Conservation (phyloP, 1,140 invertebrate species). For the Hycleus phaleratus region DNA sequence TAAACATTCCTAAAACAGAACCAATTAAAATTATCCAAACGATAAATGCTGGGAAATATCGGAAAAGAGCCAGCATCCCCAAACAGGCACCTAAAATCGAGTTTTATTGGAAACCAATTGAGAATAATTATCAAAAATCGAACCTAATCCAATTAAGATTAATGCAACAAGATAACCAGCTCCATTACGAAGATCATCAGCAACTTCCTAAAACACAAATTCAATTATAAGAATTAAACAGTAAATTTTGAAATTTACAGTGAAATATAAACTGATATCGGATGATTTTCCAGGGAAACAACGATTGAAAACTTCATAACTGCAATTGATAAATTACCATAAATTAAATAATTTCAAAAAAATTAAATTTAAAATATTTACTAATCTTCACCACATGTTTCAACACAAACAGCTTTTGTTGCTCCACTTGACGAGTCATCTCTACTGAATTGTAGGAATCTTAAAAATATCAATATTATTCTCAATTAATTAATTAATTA, state of each 20-base stretch:
- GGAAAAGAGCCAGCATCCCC: constrained; percentile 51
- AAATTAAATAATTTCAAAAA: neutral
- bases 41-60: constrained; percentile 52
- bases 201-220: neutral
- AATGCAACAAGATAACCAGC: neutral
- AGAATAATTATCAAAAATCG: too few species aligned
- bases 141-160: neutral
- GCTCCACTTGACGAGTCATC: neutral
- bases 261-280: neutral
- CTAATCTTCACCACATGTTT: neutral
- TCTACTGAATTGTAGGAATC: neutral
- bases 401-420: neutral
- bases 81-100: constrained; percentile 48
- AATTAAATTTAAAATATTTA: neutral
- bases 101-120: neutral
- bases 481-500: neutral
- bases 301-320: neutral
- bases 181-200: neutral
- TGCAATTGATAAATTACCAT: neutral
- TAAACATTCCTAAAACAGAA: constrained; percentile 49
- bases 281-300: neutral
- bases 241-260: neutral
- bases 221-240: too few species aligned
- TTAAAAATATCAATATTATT: neutral
- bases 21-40: constrained; percentile 59